phyloP scores from a whole-genome alignment of 2,113 vertebrate species.

The Daboia siamensis region DNA sequence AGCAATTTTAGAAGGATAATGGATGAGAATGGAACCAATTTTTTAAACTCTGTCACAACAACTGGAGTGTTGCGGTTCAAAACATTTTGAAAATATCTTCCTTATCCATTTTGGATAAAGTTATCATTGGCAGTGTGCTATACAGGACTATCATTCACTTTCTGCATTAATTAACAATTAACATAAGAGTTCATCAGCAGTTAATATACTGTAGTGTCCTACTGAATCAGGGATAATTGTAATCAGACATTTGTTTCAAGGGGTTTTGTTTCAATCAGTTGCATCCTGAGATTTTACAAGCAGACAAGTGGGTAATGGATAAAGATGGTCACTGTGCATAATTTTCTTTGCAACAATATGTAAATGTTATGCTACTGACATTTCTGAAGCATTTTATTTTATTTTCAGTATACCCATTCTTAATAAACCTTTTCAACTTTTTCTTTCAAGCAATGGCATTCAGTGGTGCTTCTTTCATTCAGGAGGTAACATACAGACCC shows the following conservation, averaged over 20 bases:
- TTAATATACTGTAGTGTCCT: not conserved
- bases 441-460: not conserved
- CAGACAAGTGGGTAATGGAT: not conserved
- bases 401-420: not conserved
- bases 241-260: not conserved
- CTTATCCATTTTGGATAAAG: not conserved
- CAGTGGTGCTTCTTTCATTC: not conserved
- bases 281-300: not conserved
- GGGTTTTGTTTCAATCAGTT: not conserved
- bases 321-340: not conserved
- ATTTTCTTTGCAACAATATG: not conserved
- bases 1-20: not conserved
- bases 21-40: not conserved
- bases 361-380: not conserved
- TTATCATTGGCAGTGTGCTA: not conserved
- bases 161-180: not conserved
- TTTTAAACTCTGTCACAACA: not conserved
- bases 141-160: not conserved
- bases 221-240: not conserved
- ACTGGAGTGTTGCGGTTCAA: not conserved
- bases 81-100: not conserved
- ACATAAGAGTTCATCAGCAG: not conserved
- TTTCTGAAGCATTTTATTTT: not conserved
- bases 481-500: not conserved
- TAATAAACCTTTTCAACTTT: not conserved